Evolutionary conservation across 2,888 invertebrate genomes (phyloP), one percentile per base, ranked within the genome.

Genomic region (Xylophagus ater): DNA sequence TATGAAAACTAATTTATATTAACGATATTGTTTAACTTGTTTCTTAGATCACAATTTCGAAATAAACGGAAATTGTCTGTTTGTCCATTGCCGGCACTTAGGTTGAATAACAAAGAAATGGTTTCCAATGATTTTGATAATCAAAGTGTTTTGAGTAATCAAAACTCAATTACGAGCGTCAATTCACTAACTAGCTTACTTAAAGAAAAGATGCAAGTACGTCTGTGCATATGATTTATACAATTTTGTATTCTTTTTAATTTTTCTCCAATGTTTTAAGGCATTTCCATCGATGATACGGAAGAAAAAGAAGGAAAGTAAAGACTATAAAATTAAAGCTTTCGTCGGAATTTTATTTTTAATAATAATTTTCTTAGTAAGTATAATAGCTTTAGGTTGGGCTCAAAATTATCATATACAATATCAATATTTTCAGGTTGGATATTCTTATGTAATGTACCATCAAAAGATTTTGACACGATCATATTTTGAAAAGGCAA

Each of bases 101-200:
- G 70, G 18, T 68, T 75, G 35, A 70, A 64, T 65, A 54, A 68
- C 65, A 50, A 70, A 68, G 57, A 72, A 67, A 57, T 69, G 69
- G 51, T 66, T 49, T 56, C 73, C 67, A 58, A 72, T 69, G 70
- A 65, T 33, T 63, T 59, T 19, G 65, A 65, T 42, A 57, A 58
- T 20, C 62, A 65, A 47, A 65, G 65, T 49, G 37, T 64, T 48
- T 57, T 62, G 44, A 65, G 65, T 47, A 64, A 63, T 47, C 65
- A 64, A 52, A 57, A 83, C 53, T 87, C 87, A 5, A 80, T 87
- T 52, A 86, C 86, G 1, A 86, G 85, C 31, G 76, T 86, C 50
- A 87, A 86, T 64, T 86, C 86, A 0, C 72, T 88, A 48, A 85
- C 86, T 42, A 86, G 86, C 57, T 65, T 88, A 37, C 68, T 88